Evolutionary conservation across 1,140 invertebrate species (phyloP), one percentile per base, ranked within the genome.

Genomic region (Helicoverpa zea): DNA sequence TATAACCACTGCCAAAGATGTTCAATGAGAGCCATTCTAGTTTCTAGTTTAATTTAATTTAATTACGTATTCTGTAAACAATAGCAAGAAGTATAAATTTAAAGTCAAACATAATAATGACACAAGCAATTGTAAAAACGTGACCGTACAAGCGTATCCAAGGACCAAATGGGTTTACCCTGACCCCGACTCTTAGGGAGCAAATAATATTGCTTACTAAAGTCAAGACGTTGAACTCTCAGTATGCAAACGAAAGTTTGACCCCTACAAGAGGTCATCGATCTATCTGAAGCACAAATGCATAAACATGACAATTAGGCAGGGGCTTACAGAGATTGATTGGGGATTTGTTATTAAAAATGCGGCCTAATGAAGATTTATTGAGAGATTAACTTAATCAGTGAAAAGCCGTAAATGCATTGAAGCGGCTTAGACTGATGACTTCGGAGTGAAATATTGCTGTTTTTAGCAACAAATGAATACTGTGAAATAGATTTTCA

Each of bases 221-320:
- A 16, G 16, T 43, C 35, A 43, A 68, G 30, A 47, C 9, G 35
- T 5, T 16, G 14, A 68, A 49, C 64, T 68, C 49, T 64, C 5
- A 68, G 13, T 47, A 66, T 68, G 64, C 43, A 68, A 68, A 68
- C n/a, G n/a, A 49, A 49, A 16, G 43, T 68, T 43, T 51, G 43
- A 68, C 64, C 64, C 16, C 16, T 2, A 7, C 63, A 3, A 58
- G 12, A 30, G 64, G 64, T 49, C 64, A 68, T 18, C 13, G 64
- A 68, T 68, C 64, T 18, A 7, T 68, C 43, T 68, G 16, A 43
- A 43, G n/a, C 47, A 43, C 14, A 16, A 43, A 49, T 68, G 43
- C 43, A 68, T 49, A 68, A 68, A 68, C 64, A 68, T 47, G 64
- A 68, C 35, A 49, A 66, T 66, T 66, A 66, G 35, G 63, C 5